Conservation (phyloP, 2,888 invertebrate genomes). For the Artemia sp. region DNA sequence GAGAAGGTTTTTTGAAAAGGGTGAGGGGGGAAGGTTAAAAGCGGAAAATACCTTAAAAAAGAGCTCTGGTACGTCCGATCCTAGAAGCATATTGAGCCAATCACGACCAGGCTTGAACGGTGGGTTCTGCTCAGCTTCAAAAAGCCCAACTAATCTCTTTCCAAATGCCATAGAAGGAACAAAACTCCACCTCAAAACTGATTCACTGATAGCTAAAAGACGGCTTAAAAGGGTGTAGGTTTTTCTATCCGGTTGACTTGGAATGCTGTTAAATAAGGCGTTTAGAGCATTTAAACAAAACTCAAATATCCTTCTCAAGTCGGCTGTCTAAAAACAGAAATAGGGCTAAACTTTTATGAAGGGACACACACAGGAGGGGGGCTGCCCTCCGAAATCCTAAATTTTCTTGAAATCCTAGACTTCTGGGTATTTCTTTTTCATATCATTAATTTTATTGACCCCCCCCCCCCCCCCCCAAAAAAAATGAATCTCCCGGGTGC, state of each 20-base stretch:
- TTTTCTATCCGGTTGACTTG: conserved; percentile 29
- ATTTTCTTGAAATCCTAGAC: too few species aligned
- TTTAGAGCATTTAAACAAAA: conserved; percentile 46
- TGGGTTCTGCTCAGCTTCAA: conserved; percentile 47
- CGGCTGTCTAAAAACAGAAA: conserved; percentile 37
- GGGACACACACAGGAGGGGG: too few species aligned
- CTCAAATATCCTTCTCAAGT: conserved; percentile 60
- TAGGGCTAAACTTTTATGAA: conserved; percentile 11
- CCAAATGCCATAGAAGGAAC: conserved; percentile 46
- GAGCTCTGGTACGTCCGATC: conserved; percentile 52
- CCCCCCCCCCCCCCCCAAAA: too few species aligned
- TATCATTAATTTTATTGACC: too few species aligned
- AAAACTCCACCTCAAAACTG: conserved; percentile 64
- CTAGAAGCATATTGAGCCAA: conserved; percentile 60
- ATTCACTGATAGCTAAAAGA: conserved; percentile 57
- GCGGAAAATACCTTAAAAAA: conserved; percentile 47
- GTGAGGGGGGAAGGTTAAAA: conserved; percentile 18
- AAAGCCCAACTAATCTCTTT: conserved; percentile 50
- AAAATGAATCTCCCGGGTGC: too few species aligned
- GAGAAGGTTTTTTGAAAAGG: conserved; percentile 9
- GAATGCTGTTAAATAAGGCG: conserved; percentile 37
- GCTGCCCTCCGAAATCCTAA: too few species aligned
- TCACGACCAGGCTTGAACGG: conserved; percentile 43
- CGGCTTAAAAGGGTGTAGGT: conserved; percentile 46
- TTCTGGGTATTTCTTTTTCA: too few species aligned